Conservation (phyloP, 1,140 invertebrate species). For the Bombus confusus region DNA sequence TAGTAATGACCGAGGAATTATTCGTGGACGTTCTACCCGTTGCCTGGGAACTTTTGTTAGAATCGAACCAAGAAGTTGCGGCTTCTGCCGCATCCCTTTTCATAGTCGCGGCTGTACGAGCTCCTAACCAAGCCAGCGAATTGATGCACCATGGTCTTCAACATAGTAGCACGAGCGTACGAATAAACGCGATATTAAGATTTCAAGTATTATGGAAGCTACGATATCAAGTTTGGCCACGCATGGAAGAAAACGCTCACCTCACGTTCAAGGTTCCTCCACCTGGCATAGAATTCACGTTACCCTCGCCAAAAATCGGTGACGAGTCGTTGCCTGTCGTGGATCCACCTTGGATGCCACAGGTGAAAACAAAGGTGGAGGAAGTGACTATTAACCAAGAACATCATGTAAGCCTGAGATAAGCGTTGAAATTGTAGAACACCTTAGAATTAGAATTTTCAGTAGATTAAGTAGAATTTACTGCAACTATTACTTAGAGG, state of each 20-base stretch:
- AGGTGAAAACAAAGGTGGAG: constrained; percentile 98
- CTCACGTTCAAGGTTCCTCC: constrained; percentile 98
- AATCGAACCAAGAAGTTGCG: constrained; percentile 90
- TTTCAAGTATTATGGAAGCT: constrained; percentile 98
- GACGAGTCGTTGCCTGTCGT: constrained; percentile 96
- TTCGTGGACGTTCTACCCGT: constrained; percentile 94
- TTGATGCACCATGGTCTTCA: constrained; percentile 94
- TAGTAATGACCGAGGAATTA: constrained; percentile 93
- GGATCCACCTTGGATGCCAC: constrained; percentile 99
- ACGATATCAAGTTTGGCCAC: constrained; percentile 98
- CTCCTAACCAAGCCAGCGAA: constrained; percentile 92
- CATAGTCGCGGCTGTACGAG: constrained; percentile 94
- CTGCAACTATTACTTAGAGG: constrained; percentile 84
- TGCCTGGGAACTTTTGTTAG: constrained; percentile 96
- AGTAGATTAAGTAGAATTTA: constrained; percentile 39
- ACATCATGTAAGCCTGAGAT: constrained; percentile 90
- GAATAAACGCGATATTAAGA: constrained; percentile 92
- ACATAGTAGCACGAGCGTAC: constrained; percentile 89
- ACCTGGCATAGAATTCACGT: constrained; percentile 98
- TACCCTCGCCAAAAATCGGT: constrained; percentile 99
- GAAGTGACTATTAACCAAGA: constrained; percentile 99
- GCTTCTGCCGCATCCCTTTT: constrained; percentile 94
- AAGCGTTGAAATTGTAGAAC: neutral
- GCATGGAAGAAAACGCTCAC: constrained; percentile 99
- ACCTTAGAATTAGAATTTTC: neutral